Base-by-base conservation (phyloP, 2,797 vertebrate species). In the Crocidura indochinensis region DNA sequence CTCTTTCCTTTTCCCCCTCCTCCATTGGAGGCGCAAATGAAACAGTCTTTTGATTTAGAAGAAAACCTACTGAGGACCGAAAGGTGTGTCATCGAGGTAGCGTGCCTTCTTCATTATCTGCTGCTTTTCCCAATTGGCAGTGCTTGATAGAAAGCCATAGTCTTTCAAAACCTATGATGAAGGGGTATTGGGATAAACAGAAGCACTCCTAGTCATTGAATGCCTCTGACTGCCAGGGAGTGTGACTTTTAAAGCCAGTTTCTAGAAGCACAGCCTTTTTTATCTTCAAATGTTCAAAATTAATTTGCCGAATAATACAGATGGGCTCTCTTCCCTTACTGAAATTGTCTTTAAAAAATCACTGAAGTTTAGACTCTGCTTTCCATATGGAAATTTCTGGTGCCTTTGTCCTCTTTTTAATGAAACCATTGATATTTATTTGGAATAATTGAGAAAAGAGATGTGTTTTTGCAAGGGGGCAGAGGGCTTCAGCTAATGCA, bases 111-210 rank as follows among this genome's bases (percentile, higher is more conserved):
- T 96, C 96, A 96, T 97, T 97, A 97, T 96, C 96, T 96, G 97
- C 97, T 96, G 95, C 92, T 94, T 94, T 95, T 94, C 95, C 96
- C 95, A 97, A 93, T 84, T 96, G 97, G 92, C 97, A 96, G 85
- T 87, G 93, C 96, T 98, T 97, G 96, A 95, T 95, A 97, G 97
- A 97, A 93, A 97, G 89, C 95, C 89, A 71, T 46, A 82, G 90
- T 94, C 97, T 97, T 97, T 97, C 95, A 94, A 97, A 97, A 97
- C 73, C 92, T 91, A 93, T 80, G 97, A 97, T 96, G 96, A 97
- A 97, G 97, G 93, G 88, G 79, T 93, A 91, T 97, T 92, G 97
- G 96, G 96, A 97, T 87, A 97, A 98, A 97, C 96, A 98, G 96
- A 97, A 87, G 94, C 95, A 94, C 95, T 96, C 96, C 94, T 97